phyloP scores from a whole-genome alignment of 1,140 invertebrate species.

The Oryctes rhinoceros region DNA sequence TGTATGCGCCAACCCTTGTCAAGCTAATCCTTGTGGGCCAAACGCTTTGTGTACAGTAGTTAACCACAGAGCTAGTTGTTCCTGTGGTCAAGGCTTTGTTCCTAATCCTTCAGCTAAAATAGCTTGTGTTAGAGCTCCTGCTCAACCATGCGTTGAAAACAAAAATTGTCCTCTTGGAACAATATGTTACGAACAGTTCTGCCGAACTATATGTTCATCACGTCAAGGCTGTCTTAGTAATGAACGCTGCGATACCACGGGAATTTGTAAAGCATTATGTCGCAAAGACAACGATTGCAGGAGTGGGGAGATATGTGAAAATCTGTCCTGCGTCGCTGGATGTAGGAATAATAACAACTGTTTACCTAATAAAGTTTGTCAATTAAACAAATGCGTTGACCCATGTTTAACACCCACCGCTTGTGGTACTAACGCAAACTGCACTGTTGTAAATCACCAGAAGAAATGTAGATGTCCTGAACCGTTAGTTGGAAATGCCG shows the following conservation, averaged over 20 bases:
- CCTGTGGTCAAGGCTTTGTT: conserved; percentile 79
- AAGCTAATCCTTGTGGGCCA: conserved; percentile 80
- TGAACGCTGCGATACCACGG: conserved; percentile 75
- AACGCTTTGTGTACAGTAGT: conserved; percentile 82
- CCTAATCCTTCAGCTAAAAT: conserved; percentile 84
- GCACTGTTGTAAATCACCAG: conserved; percentile 73
- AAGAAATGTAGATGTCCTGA: conserved; percentile 78
- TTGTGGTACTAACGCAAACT: conserved; percentile 86
- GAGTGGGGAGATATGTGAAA: conserved; percentile 84
- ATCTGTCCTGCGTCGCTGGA: conserved; percentile 77
- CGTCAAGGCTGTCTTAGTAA: conserved; percentile 80
- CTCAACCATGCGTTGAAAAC: conserved; percentile 74
- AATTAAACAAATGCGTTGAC: conserved; percentile 79
- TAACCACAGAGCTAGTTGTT: conserved; percentile 83
- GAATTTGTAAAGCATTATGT: conserved; percentile 77
- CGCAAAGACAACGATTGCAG: conserved; percentile 81
- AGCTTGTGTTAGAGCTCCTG: conserved; percentile 81
- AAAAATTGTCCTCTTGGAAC: conserved; percentile 75
- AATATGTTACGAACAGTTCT: conserved; percentile 76
- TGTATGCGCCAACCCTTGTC: conserved; percentile 82
- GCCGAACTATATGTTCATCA: conserved; percentile 78
- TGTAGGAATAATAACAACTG: conserved; percentile 85
- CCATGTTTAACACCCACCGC: conserved; percentile 76
- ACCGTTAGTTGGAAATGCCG: conserved; percentile 78
- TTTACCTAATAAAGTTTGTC: conserved; percentile 72